Conservation (phyloP, 1,140 invertebrate genomes). For the Cyclina sinensis region DNA sequence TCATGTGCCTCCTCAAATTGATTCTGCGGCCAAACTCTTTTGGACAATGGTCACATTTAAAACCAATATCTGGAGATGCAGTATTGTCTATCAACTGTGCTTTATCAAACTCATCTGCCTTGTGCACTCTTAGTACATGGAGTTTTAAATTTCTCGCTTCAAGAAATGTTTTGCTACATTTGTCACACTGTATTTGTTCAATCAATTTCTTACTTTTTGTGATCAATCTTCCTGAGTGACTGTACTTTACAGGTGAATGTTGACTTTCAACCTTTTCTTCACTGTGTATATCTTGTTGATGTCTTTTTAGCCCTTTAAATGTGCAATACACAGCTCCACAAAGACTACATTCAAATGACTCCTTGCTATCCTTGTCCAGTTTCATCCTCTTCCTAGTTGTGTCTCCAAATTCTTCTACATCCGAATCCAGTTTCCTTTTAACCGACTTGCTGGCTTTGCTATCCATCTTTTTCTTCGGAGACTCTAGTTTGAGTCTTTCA, state of each 20-base stretch:
- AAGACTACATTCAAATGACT: constrained; percentile 6
- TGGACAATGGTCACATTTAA: constrained; percentile 8
- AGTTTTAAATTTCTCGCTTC: constrained; percentile 19
- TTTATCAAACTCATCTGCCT: not conserved
- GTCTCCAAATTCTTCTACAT: not conserved
- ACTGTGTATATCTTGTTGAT: constrained; percentile 10
- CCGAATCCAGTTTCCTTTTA: constrained; percentile 16
- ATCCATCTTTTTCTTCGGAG: constrained; percentile 2
- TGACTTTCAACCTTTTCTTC: not conserved
- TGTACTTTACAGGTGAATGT: not conserved
- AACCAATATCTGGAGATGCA: not conserved
- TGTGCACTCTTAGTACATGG: constrained; percentile 9
- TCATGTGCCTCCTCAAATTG: constrained; percentile 32
- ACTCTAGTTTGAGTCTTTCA: not conserved
- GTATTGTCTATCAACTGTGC: not conserved
- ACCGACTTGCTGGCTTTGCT: not conserved
- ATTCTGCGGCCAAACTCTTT: constrained; percentile 34
- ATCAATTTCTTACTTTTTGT: constrained; percentile 42
- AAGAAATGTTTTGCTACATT: constrained; percentile 39
- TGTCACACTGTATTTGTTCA: constrained; percentile 27
- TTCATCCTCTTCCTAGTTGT: constrained; percentile 6
- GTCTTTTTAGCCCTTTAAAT: not conserved
- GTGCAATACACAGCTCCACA: constrained; percentile 19
- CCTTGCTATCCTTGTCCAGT: constrained; percentile 1
- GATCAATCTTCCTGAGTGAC: constrained; percentile 47